Conservation (phyloP, 2,113 vertebrate genomes). For the Jaculus jaculus region DNA sequence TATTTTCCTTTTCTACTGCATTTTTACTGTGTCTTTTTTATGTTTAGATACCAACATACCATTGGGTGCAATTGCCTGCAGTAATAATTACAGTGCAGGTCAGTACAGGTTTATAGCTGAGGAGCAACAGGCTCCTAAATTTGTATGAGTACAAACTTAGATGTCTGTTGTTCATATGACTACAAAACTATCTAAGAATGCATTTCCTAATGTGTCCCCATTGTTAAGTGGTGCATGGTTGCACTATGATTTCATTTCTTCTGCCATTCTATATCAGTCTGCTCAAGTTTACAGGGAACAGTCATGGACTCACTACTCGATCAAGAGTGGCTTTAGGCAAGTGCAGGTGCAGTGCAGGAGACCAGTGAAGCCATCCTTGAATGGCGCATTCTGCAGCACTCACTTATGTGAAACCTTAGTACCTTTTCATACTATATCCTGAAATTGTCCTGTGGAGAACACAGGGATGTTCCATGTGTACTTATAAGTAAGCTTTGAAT, state of each 20-base stretch:
- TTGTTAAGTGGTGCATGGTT: neutral
- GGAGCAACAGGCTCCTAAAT: neutral
- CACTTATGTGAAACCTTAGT: neutral
- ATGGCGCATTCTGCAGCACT: neutral
- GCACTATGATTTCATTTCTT: neutral
- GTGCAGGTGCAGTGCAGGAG: neutral
- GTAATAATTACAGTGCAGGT: neutral
- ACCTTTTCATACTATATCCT: neutral
- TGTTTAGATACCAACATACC: neutral
- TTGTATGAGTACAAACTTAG: neutral
- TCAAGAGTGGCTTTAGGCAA: neutral
- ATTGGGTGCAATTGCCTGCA: neutral
- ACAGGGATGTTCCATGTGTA: neutral
- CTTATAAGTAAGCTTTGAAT: neutral
- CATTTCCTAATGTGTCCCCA: neutral
- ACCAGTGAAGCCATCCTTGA: neutral
- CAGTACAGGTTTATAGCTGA: neutral
- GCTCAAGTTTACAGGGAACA: neutral
- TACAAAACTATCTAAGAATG: no score
- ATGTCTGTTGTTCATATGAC: neutral
- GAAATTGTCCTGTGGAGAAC: neutral
- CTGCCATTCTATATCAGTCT: no score
- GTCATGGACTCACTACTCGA: neutral
- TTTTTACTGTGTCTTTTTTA: neutral
- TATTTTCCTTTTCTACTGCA: neutral